Evolutionary conservation across 2,113 vertebrate species (phyloP), one percentile per base, ranked within the genome.

Genomic region (Ploceus nigricollis): DNA sequence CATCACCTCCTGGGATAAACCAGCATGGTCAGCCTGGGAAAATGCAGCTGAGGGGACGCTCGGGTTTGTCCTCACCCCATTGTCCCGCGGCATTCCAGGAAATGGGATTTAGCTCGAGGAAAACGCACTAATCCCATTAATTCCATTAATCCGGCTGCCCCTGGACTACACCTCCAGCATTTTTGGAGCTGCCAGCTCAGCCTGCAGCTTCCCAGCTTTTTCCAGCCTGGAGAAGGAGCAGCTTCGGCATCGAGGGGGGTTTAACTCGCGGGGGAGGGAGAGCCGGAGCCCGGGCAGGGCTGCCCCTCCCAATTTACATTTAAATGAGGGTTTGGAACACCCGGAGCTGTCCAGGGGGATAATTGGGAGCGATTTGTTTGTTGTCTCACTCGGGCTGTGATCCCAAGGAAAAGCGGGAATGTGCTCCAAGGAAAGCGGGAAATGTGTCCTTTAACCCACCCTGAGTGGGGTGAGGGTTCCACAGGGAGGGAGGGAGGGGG

Each of bases 21-120:
- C 42, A 56, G 47, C 57, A 6, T 2, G 2, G 56, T 6, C 37
- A 44, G 27, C 31, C 47, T 2, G 39, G 22, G 4, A 22, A 72
- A 53, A 27, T 0, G 15, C 10, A 53, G 5, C 42, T 1, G 23
- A 50, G 42, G 21, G 76, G 28, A 10, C 1, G 15, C 33, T 1
- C 23, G 9, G 28, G 10, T 30, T 24, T 76, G 31, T 25, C 56
- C 81, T 51, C 15, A 2, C 14, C 61, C 50, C 63, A 2, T 33
- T 19, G 24, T 60, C 20, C 28, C 27, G 2, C 15, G 0, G 1
- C 9, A 37, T 45, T 47, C 35, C 61, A 35, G 69, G 42, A 81
- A 86, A 71, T 2, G 24, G 87, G 87, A 56, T 84, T 94, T 45
- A 19, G 31, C 51, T 57, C 37, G 17, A 69, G 82, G 75, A 44